phyloP scores from a whole-genome alignment of 2,888 invertebrate species.

The Rhaphigaster nebulosa region DNA sequence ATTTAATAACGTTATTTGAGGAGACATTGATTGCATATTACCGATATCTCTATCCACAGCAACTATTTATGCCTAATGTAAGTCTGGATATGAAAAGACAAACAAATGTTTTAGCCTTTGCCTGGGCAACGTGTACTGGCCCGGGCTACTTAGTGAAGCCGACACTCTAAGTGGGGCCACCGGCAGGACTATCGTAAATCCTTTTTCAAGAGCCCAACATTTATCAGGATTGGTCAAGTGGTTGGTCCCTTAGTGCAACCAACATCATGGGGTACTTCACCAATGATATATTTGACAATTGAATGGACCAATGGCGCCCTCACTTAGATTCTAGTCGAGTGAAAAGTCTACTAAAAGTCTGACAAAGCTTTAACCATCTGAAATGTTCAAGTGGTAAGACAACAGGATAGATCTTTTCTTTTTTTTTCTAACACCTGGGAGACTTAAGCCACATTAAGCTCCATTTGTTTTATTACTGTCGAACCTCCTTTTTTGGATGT shows the following conservation, averaged over 20 bases:
- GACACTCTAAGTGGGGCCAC: neutral
- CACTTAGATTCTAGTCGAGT: neutral
- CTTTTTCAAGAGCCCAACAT: neutral
- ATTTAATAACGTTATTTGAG: neutral
- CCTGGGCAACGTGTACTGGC: neutral
- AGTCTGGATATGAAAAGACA: neutral
- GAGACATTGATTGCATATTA: neutral
- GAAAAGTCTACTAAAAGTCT: constrained; percentile 22
- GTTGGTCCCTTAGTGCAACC: constrained; percentile 11
- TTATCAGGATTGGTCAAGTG: constrained; percentile 38
- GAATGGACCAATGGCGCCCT: constrained; percentile 16
- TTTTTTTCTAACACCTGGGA: neutral
- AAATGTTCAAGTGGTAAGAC: neutral
- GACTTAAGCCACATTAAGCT: neutral
- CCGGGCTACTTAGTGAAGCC: constrained; percentile 17
- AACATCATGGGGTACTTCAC: constrained; percentile 16
- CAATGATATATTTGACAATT: constrained; percentile 28
- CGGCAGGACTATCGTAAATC: constrained; percentile 33
- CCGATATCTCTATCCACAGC: neutral
- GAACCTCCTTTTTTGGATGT: neutral
- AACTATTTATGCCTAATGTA: neutral
- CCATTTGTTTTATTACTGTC: neutral
- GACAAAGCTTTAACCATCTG: constrained; percentile 19
- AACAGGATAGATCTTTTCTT: neutral
- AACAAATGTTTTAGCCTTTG: neutral